Conservation (phyloP, 2,113 vertebrate genomes). For the Climacteris rufus region DNA sequence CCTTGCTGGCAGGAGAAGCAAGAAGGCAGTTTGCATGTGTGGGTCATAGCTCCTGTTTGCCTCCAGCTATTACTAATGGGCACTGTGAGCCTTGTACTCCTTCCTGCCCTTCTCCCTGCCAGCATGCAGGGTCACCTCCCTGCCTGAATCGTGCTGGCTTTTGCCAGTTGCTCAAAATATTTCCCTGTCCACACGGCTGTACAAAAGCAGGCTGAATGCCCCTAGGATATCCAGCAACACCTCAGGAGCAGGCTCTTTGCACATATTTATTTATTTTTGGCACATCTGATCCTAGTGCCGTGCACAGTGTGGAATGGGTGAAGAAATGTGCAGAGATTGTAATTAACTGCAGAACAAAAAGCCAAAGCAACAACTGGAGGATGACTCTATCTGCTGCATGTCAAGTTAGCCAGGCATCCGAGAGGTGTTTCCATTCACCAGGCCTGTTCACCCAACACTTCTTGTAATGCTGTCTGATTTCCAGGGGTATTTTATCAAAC, state of each 20-base stretch:
- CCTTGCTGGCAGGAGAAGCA: neutral
- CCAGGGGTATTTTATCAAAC: neutral
- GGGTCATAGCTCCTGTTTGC: neutral
- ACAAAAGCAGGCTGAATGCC: neutral
- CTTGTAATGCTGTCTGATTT: neutral
- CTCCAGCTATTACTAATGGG: neutral
- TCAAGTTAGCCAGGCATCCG: neutral
- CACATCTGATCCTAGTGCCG: neutral
- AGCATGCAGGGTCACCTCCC: neutral
- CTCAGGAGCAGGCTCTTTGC: neutral
- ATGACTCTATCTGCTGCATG: neutral
- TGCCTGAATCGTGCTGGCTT: neutral
- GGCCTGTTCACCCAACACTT: neutral
- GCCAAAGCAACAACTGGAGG: neutral
- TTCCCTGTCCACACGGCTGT: neutral
- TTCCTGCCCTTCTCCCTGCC: neutral
- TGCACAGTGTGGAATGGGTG: neutral
- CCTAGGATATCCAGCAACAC: neutral
- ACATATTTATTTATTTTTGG: neutral
- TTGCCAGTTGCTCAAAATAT: neutral
- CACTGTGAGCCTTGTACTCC: neutral
- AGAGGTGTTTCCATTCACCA: neutral
- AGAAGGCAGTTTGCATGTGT: neutral
- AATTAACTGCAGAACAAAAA: neutral
- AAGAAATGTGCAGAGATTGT: neutral